Evolutionary conservation across 2,888 invertebrate genomes (phyloP), one percentile per base, ranked within the genome.

Genomic region (Hymenopus coronatus): DNA sequence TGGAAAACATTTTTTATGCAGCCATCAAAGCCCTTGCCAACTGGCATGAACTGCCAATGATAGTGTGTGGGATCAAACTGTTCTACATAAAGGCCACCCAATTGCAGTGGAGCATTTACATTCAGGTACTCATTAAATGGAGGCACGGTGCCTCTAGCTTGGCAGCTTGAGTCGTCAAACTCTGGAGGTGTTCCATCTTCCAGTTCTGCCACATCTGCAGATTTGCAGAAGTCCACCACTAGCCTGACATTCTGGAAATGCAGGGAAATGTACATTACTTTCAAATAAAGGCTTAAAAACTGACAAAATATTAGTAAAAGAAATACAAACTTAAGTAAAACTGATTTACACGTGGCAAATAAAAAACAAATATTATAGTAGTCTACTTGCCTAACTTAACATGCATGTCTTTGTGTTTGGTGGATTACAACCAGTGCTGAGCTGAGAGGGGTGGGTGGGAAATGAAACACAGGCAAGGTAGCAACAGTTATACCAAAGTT

Each of bases 61-160:
- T 97, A 98, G 91, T 97, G 96, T 0, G 97, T 96, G 0, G 97
- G 97, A 92, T 98, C 98, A 92, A 98, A 97, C 92, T 98, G 97
- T 92, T 98, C 97, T 83, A 98, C 96, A 92, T 97, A 98, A 28
- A 98, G 94, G 14, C 99, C 99, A 89, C 99, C 99, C 89, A 99
- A 95, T 94, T 99, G 99, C 87, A 99, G 94, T 0, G 99, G 98
- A 0, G 98, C 96, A 93, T 99, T 98, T 0, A 99, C 98, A 93
- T 99, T 99, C 88, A 99, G 94, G 93, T 98, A 99, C 93, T 98
- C 98, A 93, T 97, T 98, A 93, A 98, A 98, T 1, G 98, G 98
- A 7, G 98, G 98, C 91, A 99, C 98, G 27, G 96, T 96, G 54
- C 98, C 98, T 90, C 96, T 96, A 0, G 98, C 98, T 94, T 98